A percentile compares a stretch with the other conserved stretches of the same genome.
phyloP scores from a whole-genome alignment of 2,113 vertebrate genomes.

The Ophiodon elongatus region DNA sequence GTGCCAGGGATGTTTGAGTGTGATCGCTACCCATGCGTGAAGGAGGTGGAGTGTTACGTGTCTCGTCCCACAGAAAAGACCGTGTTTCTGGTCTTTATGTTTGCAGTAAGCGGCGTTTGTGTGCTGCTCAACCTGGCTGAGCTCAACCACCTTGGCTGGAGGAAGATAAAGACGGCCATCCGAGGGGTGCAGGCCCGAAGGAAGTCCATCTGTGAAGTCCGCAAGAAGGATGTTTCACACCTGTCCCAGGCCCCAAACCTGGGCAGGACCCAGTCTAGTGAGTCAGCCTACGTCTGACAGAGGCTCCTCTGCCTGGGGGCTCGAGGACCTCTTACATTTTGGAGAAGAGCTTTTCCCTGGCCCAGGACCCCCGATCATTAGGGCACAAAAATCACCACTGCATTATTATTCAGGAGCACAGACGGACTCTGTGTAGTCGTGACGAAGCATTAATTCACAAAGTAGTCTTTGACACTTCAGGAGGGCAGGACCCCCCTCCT shows the following conservation, averaged over 20 bases:
- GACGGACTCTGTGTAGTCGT: constrained; percentile 61
- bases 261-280: constrained; percentile 90
- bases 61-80: constrained; percentile 92
- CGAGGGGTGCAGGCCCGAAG: constrained; percentile 86
- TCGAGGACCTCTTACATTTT: constrained; percentile 70
- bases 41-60: constrained; percentile 93
- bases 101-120: constrained; percentile 91
- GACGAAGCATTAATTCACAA: constrained; percentile 56
- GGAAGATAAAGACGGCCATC: constrained; percentile 89
- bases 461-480: constrained; percentile 62
- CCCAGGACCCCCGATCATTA: constrained; percentile 59
- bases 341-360: constrained; percentile 72
- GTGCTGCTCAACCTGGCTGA: constrained; percentile 93
- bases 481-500: constrained; percentile 47
- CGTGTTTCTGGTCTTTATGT: constrained; percentile 93
- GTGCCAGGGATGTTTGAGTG: constrained; percentile 92
- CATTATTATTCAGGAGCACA: constrained; percentile 74
- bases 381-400: constrained; percentile 70
- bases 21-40: constrained; percentile 90
- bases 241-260: constrained; percentile 85
- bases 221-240: constrained; percentile 87
- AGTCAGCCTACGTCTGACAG: constrained; percentile 91
- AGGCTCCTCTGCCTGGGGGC: constrained; percentile 78
- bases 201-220: constrained; percentile 87
- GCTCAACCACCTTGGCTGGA: constrained; percentile 94